phyloP scores from a whole-genome alignment of 1,140 invertebrate species.

The Micrasema minimum region DNA sequence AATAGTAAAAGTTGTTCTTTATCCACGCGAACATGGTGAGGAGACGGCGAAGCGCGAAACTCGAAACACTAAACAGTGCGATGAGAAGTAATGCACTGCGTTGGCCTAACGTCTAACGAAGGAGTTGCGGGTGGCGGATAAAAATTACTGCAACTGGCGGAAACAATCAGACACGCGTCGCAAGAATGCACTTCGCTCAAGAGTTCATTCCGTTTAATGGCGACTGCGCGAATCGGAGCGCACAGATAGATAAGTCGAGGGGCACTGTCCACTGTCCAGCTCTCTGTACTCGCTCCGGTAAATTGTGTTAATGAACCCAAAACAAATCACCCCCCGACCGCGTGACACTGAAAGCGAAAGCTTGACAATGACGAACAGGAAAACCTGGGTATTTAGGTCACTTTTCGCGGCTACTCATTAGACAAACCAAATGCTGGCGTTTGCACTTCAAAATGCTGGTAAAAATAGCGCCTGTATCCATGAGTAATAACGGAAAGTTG shows the following conservation, averaged over 20 bases:
- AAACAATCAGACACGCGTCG: conserved; percentile 27
- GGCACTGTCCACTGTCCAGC: conserved; percentile 25
- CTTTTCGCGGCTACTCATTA: conserved; percentile 32
- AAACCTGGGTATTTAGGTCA: conserved; percentile 35
- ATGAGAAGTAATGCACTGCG: neutral
- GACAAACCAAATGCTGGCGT: conserved; percentile 10
- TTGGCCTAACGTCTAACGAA: too few relatives aligned
- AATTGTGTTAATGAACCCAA: conserved; percentile 4
- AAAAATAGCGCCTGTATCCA: conserved; percentile 20
- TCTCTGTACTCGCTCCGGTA: neutral
- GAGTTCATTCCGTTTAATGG: conserved; percentile 25
- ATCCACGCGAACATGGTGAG: conserved; percentile 46
- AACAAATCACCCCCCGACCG: neutral
- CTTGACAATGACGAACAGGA: conserved; percentile 14
- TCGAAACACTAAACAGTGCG: neutral
- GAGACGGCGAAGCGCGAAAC: conserved; percentile 4
- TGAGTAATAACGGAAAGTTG: conserved; percentile 10
- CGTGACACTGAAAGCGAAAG: conserved; percentile 16
- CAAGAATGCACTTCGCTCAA: conserved; percentile 26
- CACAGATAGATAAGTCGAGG: conserved; percentile 20
- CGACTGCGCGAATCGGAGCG: conserved; percentile 29
- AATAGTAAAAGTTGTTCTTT: conserved; percentile 41
- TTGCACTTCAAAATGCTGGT: conserved; percentile 22
- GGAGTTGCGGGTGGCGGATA: conserved; percentile 1
- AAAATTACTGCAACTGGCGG: conserved; percentile 34